Percentiles rank a stretch among this genome's conserved stretches.
These are phyloP conservation scores for Saccostrea echinata DNA, from an alignment of 1,140 invertebrate species.

Conservation along the genomic window DNA sequence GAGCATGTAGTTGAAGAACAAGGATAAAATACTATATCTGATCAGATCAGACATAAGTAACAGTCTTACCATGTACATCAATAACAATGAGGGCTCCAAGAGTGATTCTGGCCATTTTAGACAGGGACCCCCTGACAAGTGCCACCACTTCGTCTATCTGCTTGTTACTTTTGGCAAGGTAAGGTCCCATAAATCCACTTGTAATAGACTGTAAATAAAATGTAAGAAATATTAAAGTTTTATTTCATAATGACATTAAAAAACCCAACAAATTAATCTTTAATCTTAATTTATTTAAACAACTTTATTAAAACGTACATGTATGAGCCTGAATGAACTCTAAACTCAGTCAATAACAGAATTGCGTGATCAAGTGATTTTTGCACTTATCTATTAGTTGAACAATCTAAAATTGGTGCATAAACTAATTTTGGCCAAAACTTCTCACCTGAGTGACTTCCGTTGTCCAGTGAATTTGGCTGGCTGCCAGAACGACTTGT, in stretches of 20 bases:
- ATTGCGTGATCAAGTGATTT: too few relatives aligned
- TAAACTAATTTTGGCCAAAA: background rate
- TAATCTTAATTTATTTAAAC: too few relatives aligned
- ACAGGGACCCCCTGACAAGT: constrained; percentile 78
- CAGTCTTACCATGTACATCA: constrained; percentile 79
- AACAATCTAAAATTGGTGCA: too few relatives aligned
- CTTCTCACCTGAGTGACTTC: constrained; percentile 76
- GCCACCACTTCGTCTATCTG: constrained; percentile 79
- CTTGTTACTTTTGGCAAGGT: constrained; percentile 76
- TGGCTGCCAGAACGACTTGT: constrained; percentile 79
- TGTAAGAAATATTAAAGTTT: background rate
- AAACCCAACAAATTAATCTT: too few relatives aligned
- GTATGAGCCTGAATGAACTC: too few relatives aligned
- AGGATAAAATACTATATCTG: too few relatives aligned
- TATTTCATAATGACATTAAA: too few relatives aligned
- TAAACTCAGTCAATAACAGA: too few relatives aligned
- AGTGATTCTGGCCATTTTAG: constrained; percentile 79
- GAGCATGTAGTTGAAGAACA: too few relatives aligned
- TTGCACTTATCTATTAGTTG: too few relatives aligned
- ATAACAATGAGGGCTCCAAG: constrained; percentile 80
- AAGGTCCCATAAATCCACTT: constrained; percentile 71
- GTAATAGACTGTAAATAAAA: constrained; percentile 70
- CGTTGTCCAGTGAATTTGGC: constrained; percentile 79
- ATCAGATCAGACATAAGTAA: background rate
- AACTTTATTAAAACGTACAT: too few relatives aligned